A percentile compares a stretch with the other conserved stretches of the same genome.
These are phyloP conservation scores for Drosophila varians DNA, from an alignment of 1,140 invertebrate species.

Conservation along the genomic window DNA sequence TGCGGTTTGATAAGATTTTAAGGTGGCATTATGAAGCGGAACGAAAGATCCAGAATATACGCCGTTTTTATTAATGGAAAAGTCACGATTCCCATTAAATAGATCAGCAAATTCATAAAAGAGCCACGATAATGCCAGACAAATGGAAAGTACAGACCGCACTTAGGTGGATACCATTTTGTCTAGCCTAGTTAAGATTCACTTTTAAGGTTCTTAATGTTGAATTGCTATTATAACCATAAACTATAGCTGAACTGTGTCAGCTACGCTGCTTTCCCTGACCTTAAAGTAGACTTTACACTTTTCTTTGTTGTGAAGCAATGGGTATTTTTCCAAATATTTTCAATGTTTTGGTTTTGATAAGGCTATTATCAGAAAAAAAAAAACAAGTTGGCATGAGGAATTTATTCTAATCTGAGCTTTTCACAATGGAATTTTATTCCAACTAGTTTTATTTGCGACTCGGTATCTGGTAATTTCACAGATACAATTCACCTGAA, in stretches of 20 bases:
- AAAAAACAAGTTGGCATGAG: background rate
- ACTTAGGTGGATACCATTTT: background rate
- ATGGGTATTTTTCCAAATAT: background rate
- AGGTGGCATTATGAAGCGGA: slow-evolving; percentile 3
- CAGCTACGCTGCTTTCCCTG: slow-evolving; percentile 46
- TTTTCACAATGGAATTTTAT: slow-evolving; percentile 3
- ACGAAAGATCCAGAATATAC: slow-evolving; percentile 30
- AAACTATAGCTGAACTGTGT: slow-evolving; percentile 29
- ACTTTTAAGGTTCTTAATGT: slow-evolving; percentile 37
- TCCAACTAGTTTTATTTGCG: slow-evolving; percentile 5
- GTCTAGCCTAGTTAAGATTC: slow-evolving; percentile 31
- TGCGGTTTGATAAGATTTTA: slow-evolving; percentile 27
- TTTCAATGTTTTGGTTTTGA: slow-evolving; percentile 13
- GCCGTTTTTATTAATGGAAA: slow-evolving; percentile 6
- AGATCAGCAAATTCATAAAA: background rate
- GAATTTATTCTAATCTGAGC: slow-evolving; percentile 7
- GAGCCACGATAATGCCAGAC: background rate
- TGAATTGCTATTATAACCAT: slow-evolving; percentile 11
- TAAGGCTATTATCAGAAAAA: background rate
- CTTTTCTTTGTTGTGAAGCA: slow-evolving; percentile 32
- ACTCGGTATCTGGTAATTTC: background rate
- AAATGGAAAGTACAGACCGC: slow-evolving; percentile 32
- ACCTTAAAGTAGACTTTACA: slow-evolving; percentile 31
- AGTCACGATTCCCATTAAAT: slow-evolving; percentile 1
- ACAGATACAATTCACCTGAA: background rate